A percentile compares a stretch with the other conserved stretches of the same genome.
Conservation (phyloP, 2,888 invertebrate genomes). For the Ophion slaviceki region DNA sequence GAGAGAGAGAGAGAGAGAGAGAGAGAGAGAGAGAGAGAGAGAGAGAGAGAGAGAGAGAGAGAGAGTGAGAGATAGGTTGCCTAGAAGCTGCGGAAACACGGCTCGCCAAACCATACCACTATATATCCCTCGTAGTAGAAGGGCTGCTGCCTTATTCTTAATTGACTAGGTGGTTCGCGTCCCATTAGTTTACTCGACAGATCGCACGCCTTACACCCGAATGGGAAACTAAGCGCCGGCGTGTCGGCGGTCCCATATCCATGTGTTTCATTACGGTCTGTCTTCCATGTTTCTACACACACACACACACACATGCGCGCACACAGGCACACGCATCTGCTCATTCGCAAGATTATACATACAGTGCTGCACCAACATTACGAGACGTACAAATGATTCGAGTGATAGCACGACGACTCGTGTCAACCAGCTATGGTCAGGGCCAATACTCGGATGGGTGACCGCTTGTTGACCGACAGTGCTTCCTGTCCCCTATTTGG, state of each 20-base stretch:
- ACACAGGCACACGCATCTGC: neutral
- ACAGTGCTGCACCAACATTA: too few species aligned
- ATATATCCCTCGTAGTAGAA: conserved; percentile 77
- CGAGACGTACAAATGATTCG: too few species aligned
- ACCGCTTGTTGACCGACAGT: too few species aligned
- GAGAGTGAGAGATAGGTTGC: neutral
- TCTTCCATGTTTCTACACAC: neutral
- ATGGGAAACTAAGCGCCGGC: conserved; percentile 69
- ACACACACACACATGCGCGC: neutral
- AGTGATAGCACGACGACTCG: too few species aligned
- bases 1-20: too few species aligned
- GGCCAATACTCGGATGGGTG: too few species aligned
- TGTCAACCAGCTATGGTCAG: too few species aligned
- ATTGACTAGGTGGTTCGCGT: conserved; percentile 80
- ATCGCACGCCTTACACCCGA: conserved; percentile 67
- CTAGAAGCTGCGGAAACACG: conserved; percentile 51
- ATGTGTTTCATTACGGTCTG: conserved; percentile 30
- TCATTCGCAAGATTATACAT: neutral
- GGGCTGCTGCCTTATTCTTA: conserved; percentile 79
- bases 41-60: too few species aligned
- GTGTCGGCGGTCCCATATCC: conserved; percentile 48
- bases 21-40: too few species aligned
- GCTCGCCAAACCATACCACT: conserved; percentile 49
- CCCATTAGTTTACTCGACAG: conserved; percentile 67
- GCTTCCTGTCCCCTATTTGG: too few species aligned